Base-by-base conservation (phyloP, 2,797 vertebrate species). In the Tadarida brasiliensis region DNA sequence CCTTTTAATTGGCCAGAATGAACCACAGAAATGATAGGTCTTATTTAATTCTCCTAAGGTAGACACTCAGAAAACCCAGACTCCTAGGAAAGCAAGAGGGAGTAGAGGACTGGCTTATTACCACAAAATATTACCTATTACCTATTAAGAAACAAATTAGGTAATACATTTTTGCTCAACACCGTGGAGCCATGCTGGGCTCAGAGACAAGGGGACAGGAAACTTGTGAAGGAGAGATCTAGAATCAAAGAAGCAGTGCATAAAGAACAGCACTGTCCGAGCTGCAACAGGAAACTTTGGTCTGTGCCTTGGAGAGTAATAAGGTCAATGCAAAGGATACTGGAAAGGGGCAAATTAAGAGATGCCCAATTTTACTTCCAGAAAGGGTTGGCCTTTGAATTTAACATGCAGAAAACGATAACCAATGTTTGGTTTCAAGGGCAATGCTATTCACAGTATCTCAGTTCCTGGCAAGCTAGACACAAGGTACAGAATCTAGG, bases 61-160 rank as follows among this genome's bases (percentile, higher is more conserved):
- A 73, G 30, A 33, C 49, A 63, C 15, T 63, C 44, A 59, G 35
- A 83, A 89, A 86, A 30, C 28, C 16, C 44, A 83, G 20, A 67
- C 17, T 56, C 20, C 20, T 47, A 74, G 61, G 39, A 87, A 92
- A 91, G 14, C 74, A n/a, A 91, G 24, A 68, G 17, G 19, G 5
- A 76, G 10, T 22, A 28, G 20, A 87, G 30, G 59, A 54, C 57
- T 56, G 17, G 51, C 11, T 61, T 59, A 59, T 78, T 91, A 81
- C 28, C 30, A 51, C 28, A 63, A 80, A 84, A 89, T 33, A n/a
- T 24, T 39, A 57, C 22, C 68, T 39, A 17, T 80, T 11, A 47
- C 28, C 63, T 82, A 33, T 73, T 89, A 67, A 67, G 86, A 88
- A 86, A 70, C 15, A 87, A 63, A 44, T 39, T 81, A 83, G n/a